Evolutionary conservation across 2,888 invertebrate species (phyloP).

Genomic region (Endotricha flammealis): DNA sequence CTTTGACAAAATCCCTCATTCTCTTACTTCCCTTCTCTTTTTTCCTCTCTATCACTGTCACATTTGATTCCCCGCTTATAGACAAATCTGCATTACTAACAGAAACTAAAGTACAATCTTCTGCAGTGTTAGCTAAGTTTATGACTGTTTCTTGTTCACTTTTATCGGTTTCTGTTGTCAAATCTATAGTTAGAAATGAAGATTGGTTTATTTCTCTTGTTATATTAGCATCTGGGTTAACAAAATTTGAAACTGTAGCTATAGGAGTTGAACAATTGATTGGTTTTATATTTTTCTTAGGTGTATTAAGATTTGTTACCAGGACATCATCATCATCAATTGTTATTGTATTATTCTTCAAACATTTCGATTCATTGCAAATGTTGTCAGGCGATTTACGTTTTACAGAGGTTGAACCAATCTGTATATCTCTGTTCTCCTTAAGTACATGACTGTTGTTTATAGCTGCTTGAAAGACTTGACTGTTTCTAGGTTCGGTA

Average conservation of each 20-base stretch:
- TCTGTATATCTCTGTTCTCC: no score
- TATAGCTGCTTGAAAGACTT: no score
- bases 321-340: constrained; percentile 32
- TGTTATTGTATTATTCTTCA: constrained; percentile 22
- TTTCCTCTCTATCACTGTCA: constrained; percentile 42
- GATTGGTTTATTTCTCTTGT: constrained; percentile 48
- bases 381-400: neutral
- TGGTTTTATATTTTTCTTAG: constrained; percentile 22
- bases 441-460: no score
- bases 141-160: constrained; percentile 29
- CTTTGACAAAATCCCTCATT: constrained; percentile 42
- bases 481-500: no score
- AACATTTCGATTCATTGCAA: constrained; percentile 1
- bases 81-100: constrained; percentile 33
- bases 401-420: no score
- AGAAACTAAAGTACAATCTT: constrained; percentile 43
- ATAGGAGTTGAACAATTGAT: constrained; percentile 51
- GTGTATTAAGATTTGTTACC: constrained; percentile 23
- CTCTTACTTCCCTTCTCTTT: constrained; percentile 22
- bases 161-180: constrained; percentile 36
- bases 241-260: constrained; percentile 14
- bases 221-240: constrained; percentile 28
- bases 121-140: constrained; percentile 40
- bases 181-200: constrained; percentile 58
- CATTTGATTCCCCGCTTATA: constrained; percentile 58